These are phyloP conservation scores for Eremobia ochroleuca DNA, from an alignment of 2,888 invertebrate species.

Conservation along the genomic window DNA sequence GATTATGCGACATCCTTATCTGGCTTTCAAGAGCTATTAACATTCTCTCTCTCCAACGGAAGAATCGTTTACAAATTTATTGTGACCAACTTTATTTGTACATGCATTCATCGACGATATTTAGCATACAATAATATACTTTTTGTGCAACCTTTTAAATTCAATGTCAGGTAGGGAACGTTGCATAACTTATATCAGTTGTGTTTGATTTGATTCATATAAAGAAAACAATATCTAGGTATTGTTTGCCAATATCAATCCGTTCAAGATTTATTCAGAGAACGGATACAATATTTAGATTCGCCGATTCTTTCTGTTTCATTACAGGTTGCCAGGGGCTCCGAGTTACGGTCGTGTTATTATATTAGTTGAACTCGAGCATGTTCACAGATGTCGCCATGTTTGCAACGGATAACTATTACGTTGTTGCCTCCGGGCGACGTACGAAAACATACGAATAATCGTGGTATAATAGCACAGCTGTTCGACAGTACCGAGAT, in stretches of 20 bases:
- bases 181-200: slow-evolving; percentile 26
- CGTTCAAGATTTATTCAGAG: slow-evolving; percentile 53
- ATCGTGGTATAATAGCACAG: slow-evolving; percentile 75
- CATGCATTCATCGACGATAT: slow-evolving; percentile 69
- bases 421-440: slow-evolving; percentile 75
- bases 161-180: slow-evolving; percentile 34
- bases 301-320: slow-evolving; percentile 68
- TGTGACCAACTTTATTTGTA: slow-evolving; percentile 72
- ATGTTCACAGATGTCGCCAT: slow-evolving; percentile 82
- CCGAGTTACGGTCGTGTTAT: slow-evolving; percentile 81
- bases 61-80: slow-evolving; percentile 77
- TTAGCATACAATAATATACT: slow-evolving; percentile 66
- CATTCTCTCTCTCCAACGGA: slow-evolving; percentile 76
- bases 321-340: slow-evolving; percentile 76
- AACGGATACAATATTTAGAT: slow-evolving; percentile 49
- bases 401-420: slow-evolving; percentile 78
- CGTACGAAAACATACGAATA: slow-evolving; percentile 77
- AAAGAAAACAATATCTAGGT: slow-evolving; percentile 26
- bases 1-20: slow-evolving; percentile 86
- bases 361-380: slow-evolving; percentile 82
- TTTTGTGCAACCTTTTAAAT: slow-evolving; percentile 59
- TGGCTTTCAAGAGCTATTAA: slow-evolving; percentile 85
- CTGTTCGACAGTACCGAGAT: slow-evolving; percentile 73
- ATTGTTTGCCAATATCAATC: slow-evolving; percentile 47
- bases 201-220: slow-evolving; percentile 32